Base-by-base conservation (phyloP, 30 jellyfish, hydroid and myxozoan species). In the Aurelia aurita region DNA sequence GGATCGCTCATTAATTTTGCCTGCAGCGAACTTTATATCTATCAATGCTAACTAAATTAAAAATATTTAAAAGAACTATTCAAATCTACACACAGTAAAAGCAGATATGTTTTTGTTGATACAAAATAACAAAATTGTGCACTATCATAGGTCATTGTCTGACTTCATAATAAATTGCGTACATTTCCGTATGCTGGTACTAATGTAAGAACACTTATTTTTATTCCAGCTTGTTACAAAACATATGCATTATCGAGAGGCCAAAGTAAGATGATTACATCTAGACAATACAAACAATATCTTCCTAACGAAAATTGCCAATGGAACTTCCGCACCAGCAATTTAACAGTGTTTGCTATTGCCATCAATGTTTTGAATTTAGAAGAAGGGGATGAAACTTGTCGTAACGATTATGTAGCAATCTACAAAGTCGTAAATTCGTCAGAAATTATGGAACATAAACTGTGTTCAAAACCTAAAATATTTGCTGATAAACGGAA, bases 201-300 rank as follows among this genome's bases (percentile, higher is more conserved):
- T n/a, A n/a, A n/a, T n/a, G n/a, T n/a, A n/a, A n/a, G n/a, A n/a
- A n/a, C n/a, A n/a, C n/a, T n/a, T n/a, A n/a, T n/a, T n/a, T n/a
- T 26, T 70, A 27, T 65, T n/a, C n/a, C n/a, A 70, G 82, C 32
- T 70, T 28, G 55, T 70, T 15, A 12, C 31, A 15, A 31, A 70
- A 26, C 65, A 23, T 14, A 55, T 55, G 6, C 10, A 5, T 10
- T 55, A 16, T 55, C 13, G 6, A n/a, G 12, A 9, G 67, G 67
- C 0, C 11, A 68, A 8, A 45, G 80, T n/a, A n/a, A n/a, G n/a
- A n/a, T n/a, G n/a, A n/a, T n/a, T n/a, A n/a, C n/a, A n/a, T n/a
- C n/a, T n/a, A n/a, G n/a, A n/a, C n/a, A 63, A 54, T 2, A 3
- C 4, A 0, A 23, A 68, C 8, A 15, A 18, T 26, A 19, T 55